Evolutionary conservation across 2,797 vertebrate species (phyloP).

Genomic region (Chaenodraco wilsoni): DNA sequence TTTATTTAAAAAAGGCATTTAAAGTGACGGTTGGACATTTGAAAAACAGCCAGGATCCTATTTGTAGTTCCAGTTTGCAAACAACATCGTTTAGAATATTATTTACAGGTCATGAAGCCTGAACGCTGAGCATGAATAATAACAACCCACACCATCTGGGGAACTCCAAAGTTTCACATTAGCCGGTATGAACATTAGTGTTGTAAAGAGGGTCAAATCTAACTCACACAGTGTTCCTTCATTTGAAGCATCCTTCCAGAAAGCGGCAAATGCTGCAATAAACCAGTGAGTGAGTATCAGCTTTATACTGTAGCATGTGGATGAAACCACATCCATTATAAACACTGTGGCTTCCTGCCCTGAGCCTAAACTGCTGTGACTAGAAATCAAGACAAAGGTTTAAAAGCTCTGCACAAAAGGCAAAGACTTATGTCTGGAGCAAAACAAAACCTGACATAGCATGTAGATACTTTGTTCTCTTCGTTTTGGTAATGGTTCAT

Average conservation of each 20-base stretch:
- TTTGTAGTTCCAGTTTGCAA: conserved; percentile 75
- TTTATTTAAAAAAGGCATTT: conserved; percentile 33
- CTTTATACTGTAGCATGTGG: conserved; percentile 42
- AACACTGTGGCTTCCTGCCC: conserved; percentile 40
- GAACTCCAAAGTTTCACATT: conserved; percentile 82
- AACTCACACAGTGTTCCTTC: conserved; percentile 62
- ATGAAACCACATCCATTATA: conserved; percentile 55
- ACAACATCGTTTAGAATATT: conserved; percentile 75
- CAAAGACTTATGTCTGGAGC: neutral
- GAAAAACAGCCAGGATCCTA: conserved; percentile 50
- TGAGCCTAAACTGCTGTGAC: conserved; percentile 45
- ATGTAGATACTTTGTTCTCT: neutral
- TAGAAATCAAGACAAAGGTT: conserved; percentile 39
- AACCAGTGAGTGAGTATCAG: conserved; percentile 51
- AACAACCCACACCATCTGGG: conserved; percentile 82
- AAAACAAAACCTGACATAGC: conserved; percentile 7
- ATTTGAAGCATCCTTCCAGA: conserved; percentile 54
- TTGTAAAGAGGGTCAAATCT: conserved; percentile 78
- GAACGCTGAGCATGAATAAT: conserved; percentile 80
- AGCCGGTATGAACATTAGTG: conserved; percentile 81
- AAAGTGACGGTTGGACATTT: conserved; percentile 66
- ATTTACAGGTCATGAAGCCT: conserved; percentile 84
- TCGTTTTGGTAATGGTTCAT: conserved; percentile 1
- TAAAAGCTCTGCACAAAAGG: neutral
- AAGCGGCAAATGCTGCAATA: conserved; percentile 63